Conservation (phyloP, 2,113 vertebrate genomes). For the Todiramphus saurophagus region DNA sequence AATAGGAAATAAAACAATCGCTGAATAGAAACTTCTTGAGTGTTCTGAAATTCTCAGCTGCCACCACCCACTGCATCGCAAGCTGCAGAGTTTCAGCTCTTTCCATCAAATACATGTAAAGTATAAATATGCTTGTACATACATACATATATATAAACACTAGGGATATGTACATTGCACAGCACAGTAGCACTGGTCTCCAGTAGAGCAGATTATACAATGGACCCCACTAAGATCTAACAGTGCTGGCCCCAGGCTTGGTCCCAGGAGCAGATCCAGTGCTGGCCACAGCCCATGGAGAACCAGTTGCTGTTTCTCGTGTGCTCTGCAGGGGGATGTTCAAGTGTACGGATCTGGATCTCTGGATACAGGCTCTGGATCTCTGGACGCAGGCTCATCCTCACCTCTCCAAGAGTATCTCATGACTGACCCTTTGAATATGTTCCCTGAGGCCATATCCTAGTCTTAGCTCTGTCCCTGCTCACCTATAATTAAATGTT, state of each 20-base stretch:
- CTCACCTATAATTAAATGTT: background rate
- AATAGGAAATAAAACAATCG: background rate
- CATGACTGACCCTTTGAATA: background rate
- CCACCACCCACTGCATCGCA: background rate
- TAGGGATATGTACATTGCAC: fast-evolving
- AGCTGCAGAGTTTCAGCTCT: background rate
- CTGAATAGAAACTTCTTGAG: background rate
- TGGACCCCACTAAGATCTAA: too few species aligned
- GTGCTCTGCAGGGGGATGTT: background rate
- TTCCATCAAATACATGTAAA: background rate
- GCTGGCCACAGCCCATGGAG: fast-evolving
- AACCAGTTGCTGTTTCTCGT: fast-evolving
- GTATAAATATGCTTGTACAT: background rate
- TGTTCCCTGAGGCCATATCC: background rate
- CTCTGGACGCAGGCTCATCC: background rate
- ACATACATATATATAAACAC: background rate
- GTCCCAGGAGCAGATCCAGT: fast-evolving
- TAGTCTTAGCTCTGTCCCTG: background rate
- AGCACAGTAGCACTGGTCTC: background rate
- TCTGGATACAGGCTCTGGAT: background rate
- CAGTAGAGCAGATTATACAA: background rate
- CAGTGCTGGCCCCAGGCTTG: fast-evolving
- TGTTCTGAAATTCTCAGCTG: background rate
- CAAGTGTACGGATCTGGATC: fast-evolving
- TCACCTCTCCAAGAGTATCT: background rate